phyloP scores from a whole-genome alignment of 2,888 invertebrate genomes.

The Cosmorhoe ocellata region DNA sequence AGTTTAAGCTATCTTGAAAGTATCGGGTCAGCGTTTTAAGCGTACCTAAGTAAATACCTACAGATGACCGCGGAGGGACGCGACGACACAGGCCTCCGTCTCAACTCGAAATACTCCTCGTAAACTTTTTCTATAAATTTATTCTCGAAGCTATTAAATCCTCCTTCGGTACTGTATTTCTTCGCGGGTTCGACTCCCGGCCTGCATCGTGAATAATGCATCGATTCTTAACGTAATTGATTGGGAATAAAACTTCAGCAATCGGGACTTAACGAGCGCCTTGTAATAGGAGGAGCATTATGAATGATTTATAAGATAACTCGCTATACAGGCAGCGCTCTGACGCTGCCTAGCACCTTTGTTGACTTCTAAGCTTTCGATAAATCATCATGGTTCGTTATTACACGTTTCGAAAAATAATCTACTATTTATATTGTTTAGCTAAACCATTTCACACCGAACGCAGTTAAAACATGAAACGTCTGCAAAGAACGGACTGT shows the following conservation, averaged over 20 bases:
- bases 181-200: slow-evolving; percentile 19
- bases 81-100: slow-evolving; percentile 3
- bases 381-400: no score
- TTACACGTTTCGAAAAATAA: no score
- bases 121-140: slow-evolving; percentile 16
- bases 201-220: slow-evolving; percentile 43
- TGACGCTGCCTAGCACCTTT: no score
- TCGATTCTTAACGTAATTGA: slow-evolving; percentile 44
- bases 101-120: not conserved
- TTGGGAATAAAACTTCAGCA: slow-evolving; percentile 33
- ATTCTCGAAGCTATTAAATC: slow-evolving; percentile 16
- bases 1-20: not conserved
- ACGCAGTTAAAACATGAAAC: no score
- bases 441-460: no score
- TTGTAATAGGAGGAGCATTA: slow-evolving; percentile 4
- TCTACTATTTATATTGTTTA: no score
- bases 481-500: no score
- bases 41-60: no score
- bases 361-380: no score
- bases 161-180: slow-evolving; percentile 3
- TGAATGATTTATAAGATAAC: slow-evolving; percentile 12
- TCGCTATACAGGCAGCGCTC: no score
- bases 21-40: no score
- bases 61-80: no score
- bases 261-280: slow-evolving; percentile 14